Percentiles rank a stretch among this genome's conserved stretches.
Evolutionary conservation across 2,888 invertebrate genomes (phyloP).

Genomic region (Caenorhabditis angaria): DNA sequence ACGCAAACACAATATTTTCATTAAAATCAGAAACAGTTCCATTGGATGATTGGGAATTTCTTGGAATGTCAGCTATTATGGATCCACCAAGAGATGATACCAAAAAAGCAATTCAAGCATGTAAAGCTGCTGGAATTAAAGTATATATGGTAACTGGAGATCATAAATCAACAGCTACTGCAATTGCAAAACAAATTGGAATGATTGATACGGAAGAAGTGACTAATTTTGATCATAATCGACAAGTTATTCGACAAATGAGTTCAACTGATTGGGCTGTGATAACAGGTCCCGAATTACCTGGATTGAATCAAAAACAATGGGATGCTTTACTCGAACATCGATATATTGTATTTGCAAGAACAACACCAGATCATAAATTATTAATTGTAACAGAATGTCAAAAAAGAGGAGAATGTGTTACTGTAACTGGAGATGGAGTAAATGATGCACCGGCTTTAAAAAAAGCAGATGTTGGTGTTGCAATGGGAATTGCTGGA

Average conservation of each 20-base stretch:
- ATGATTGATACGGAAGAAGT: conserved; percentile 50
- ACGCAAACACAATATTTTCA: conserved; percentile 50
- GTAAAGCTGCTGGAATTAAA: conserved; percentile 64
- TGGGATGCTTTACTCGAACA: conserved; percentile 46
- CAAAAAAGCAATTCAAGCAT: conserved; percentile 55
- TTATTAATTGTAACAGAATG: conserved; percentile 49
- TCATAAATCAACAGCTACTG: conserved; percentile 62
- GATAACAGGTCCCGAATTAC: conserved; percentile 50
- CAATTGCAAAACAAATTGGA: conserved; percentile 65
- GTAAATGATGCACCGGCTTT: conserved; percentile 58
- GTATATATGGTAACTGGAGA: conserved; percentile 68
- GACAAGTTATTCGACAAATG: conserved; percentile 24
- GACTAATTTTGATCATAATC: conserved; percentile 22
- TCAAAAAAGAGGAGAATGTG: conserved; percentile 51
- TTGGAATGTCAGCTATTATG: conserved; percentile 64
- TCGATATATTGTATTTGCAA: conserved; percentile 48
- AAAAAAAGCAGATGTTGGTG: conserved; percentile 61
- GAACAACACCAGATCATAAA: conserved; percentile 58
- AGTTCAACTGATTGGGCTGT: conserved; percentile 47
- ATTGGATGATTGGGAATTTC: conserved; percentile 53
- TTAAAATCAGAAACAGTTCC: conserved; percentile 56
- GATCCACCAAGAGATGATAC: conserved; percentile 65
- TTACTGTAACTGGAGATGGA: conserved; percentile 54
- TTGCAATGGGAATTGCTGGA: conserved; percentile 61
- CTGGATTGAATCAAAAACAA: conserved; percentile 34